Evolutionary conservation across 2,113 vertebrate species (phyloP).

Genomic region (Varanus salvator): DNA sequence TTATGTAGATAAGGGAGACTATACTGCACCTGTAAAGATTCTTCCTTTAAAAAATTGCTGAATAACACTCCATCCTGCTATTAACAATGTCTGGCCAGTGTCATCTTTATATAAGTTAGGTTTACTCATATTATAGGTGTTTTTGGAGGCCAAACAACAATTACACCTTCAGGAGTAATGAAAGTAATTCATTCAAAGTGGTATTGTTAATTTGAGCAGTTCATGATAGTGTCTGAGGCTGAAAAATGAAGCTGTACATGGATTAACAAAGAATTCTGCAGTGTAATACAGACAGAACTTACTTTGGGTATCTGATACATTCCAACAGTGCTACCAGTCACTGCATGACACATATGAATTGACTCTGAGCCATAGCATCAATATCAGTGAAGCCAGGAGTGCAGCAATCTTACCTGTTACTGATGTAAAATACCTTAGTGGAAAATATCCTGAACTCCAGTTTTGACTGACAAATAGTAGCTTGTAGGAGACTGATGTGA

Average conservation of each 20-base stretch:
- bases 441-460: not conserved
- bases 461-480: not conserved
- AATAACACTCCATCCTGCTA: not conserved
- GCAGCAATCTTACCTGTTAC: not conserved
- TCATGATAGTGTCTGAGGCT: not conserved
- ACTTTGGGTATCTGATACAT: not conserved
- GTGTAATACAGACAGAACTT: not conserved
- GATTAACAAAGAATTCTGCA: not conserved
- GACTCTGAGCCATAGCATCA: not conserved
- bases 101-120: rapidly evolving
- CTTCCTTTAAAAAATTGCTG: not conserved
- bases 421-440: not conserved
- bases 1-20: not conserved
- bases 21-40: not conserved
- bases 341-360: not conserved
- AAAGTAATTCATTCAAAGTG: not conserved
- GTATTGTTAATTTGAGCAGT: not conserved
- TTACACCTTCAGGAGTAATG: not conserved
- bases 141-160: not conserved
- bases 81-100: not conserved
- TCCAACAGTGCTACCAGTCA: not conserved
- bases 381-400: not conserved
- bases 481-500: not conserved
- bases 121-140: not conserved
- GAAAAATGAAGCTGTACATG: not conserved